These are phyloP conservation scores for Entomyzon cyanotis DNA, from an alignment of 2,113 vertebrate species.

Conservation along the genomic window DNA sequence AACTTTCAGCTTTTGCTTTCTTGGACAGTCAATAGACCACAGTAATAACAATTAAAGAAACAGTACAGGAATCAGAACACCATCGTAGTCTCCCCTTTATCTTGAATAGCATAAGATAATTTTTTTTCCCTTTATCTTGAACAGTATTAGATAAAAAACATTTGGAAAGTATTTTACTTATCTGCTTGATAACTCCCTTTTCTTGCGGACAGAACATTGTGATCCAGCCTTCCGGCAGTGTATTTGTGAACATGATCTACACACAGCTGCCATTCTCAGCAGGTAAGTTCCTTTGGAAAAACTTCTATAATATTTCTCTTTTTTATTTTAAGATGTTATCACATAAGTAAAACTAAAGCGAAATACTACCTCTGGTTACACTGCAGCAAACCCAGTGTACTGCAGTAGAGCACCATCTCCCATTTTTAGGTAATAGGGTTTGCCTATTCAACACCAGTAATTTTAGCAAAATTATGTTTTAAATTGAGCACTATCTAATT, in stretches of 20 bases:
- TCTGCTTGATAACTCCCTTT: background rate
- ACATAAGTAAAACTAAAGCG: background rate
- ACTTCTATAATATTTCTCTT: background rate
- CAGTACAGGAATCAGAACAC: background rate
- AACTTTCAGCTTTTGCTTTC: background rate
- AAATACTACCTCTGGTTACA: background rate
- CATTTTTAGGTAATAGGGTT: background rate
- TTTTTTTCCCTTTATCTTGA: background rate
- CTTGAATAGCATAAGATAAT: too few relatives aligned
- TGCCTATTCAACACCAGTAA: background rate
- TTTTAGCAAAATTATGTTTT: background rate
- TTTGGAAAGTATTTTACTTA: background rate
- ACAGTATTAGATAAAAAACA: background rate
- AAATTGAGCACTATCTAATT: background rate
- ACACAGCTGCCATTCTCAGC: slow-evolving; percentile 85
- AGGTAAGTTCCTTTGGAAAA: slow-evolving; percentile 63
- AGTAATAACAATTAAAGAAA: background rate
- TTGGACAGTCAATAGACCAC: background rate
- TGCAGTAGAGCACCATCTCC: background rate
- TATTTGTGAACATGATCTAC: slow-evolving; percentile 82
- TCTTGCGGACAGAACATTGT: slow-evolving; percentile 74
- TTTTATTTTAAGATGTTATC: background rate
- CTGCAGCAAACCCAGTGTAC: background rate
- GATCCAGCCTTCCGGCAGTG: slow-evolving; percentile 77
- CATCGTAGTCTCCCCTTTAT: background rate